Conservation (phyloP, 1,140 invertebrate species). For the Lasaia peninsularis region DNA sequence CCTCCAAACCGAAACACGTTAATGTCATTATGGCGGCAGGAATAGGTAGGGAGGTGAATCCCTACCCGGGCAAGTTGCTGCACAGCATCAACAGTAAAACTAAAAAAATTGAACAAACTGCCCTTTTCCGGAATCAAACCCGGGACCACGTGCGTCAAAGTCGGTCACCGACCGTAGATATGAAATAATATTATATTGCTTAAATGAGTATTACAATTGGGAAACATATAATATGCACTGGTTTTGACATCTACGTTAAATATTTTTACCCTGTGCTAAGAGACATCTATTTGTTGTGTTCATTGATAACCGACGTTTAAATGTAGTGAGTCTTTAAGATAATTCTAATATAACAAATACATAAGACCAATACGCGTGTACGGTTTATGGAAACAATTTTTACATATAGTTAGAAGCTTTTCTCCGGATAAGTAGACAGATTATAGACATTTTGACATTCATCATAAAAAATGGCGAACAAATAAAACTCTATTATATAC, state of each 20-base stretch:
- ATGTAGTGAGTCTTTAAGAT: background rate
- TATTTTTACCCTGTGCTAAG: slow-evolving; percentile 3
- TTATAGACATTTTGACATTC: too few relatives aligned
- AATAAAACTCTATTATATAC: background rate
- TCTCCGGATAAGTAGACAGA: too few relatives aligned
- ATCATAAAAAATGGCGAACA: background rate
- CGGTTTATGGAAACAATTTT: background rate
- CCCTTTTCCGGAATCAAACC: too few relatives aligned
- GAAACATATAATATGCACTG: background rate
- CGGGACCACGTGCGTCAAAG: too few relatives aligned
- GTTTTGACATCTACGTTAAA: background rate
- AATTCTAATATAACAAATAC: slow-evolving; percentile 1
- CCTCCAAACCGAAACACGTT: too few relatives aligned
- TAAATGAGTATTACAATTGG: background rate
- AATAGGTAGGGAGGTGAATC: too few relatives aligned
- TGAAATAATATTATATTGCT: background rate
- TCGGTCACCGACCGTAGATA: too few relatives aligned
- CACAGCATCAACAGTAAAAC: too few relatives aligned
- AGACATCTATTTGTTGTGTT: background rate
- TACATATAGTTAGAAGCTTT: background rate
- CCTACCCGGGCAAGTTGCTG: too few relatives aligned
- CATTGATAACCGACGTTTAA: background rate
- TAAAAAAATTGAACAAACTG: too few relatives aligned
- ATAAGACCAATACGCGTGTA: background rate
- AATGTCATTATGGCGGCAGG: too few relatives aligned